Evolutionary conservation across 2,113 vertebrate species (phyloP).

Genomic region (Pelecanus crispus): DNA sequence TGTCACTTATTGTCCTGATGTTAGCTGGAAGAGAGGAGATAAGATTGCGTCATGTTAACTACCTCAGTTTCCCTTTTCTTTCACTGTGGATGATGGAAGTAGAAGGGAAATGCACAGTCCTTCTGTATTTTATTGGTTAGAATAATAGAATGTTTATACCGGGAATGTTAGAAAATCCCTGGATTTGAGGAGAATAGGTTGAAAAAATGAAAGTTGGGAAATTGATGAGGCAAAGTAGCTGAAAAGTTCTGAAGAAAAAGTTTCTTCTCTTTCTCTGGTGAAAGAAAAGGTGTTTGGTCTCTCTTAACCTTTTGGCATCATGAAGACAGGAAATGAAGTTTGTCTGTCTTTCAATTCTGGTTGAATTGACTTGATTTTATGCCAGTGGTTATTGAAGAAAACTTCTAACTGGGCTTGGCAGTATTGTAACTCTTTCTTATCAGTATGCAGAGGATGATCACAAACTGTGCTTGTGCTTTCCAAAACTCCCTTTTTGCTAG

Average conservation of each 20-base stretch:
- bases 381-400: background rate
- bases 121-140: background rate
- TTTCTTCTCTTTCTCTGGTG: background rate
- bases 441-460: background rate
- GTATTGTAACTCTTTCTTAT: background rate
- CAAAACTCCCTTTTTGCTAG: background rate
- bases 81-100: background rate
- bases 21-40: background rate
- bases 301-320: background rate
- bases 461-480: background rate
- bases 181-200: background rate
- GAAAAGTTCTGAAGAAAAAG: background rate
- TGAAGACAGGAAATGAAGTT: background rate
- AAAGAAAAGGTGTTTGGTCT: background rate
- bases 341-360: background rate
- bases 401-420: background rate
- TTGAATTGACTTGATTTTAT: background rate
- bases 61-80: background rate
- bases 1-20: background rate
- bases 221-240: background rate
- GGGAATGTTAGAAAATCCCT: background rate
- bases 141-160: background rate
- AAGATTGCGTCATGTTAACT: background rate
- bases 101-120: background rate
- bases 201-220: background rate